These are phyloP conservation scores for Emydoidea blandingii DNA, from an alignment of 2,797 vertebrate genomes.

Conservation along the genomic window DNA sequence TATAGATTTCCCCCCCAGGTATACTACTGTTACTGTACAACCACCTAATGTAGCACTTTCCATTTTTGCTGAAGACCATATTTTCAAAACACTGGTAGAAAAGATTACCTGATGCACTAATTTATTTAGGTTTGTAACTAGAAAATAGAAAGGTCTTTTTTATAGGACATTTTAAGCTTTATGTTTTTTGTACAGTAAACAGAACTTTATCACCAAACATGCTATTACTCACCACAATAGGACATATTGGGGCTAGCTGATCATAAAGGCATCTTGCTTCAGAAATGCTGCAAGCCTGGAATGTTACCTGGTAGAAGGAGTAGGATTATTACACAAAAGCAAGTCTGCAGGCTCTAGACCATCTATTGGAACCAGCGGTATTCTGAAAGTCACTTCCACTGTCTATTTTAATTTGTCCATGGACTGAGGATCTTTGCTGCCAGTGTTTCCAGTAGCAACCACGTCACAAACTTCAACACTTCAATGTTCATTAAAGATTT, in stretches of 20 bases:
- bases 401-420: not conserved
- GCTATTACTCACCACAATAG: slow-evolving; percentile 92
- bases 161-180: not conserved
- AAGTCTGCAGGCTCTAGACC: rapidly evolving
- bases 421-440: not conserved
- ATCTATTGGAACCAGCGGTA: not conserved
- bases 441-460: not conserved
- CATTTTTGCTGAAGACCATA: not conserved
- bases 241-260: slow-evolving; percentile 98
- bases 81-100: not conserved
- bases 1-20: not conserved
- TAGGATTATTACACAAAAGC: not conserved
- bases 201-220: not conserved
- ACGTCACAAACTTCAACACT: not conserved
- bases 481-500: not conserved
- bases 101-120: not conserved
- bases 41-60: not conserved
- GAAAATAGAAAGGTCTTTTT: not conserved
- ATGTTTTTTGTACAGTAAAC: rapidly evolving
- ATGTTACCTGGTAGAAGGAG: slow-evolving; percentile 90
- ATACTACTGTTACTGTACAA: not conserved
- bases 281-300: slow-evolving; percentile 98
- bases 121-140: not conserved
- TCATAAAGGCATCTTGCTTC: slow-evolving; percentile 98
- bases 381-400: not conserved